A percentile compares a stretch with the other conserved stretches of the same genome.
phyloP scores from a whole-genome alignment of 2,113 vertebrate species.

The Callospermophilus lateralis region DNA sequence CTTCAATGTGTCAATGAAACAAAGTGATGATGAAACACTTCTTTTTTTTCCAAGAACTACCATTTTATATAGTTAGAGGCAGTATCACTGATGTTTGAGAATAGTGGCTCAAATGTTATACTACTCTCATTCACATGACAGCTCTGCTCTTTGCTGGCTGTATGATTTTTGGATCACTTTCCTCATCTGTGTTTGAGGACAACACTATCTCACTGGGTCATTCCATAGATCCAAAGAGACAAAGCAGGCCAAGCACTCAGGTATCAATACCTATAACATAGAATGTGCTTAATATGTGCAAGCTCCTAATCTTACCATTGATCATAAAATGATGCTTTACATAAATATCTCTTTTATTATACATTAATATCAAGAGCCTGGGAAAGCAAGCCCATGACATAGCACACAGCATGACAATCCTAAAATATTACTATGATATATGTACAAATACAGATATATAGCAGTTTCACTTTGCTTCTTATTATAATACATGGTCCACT shows the following conservation, averaged over 20 bases:
- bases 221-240: not conserved
- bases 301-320: not conserved
- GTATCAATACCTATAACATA: not conserved
- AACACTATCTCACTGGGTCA: accelerated
- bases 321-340: not conserved
- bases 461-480: not conserved
- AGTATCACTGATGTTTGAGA: not conserved
- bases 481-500: not conserved
- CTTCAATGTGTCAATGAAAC: not conserved
- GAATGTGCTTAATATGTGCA: not conserved
- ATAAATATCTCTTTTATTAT: not conserved
- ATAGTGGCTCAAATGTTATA: not conserved
- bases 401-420: not conserved
- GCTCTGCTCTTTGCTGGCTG: not conserved
- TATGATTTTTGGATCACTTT: not conserved
- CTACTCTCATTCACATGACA: not conserved
- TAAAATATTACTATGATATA: not conserved
- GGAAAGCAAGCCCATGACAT: not conserved
- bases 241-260: not conserved
- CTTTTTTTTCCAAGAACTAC: not conserved
- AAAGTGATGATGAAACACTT: constrained; percentile 19
- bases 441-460: accelerated
- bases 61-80: not conserved
- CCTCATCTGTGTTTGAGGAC: not conserved
- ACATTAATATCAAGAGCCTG: not conserved